phyloP scores from a whole-genome alignment of 2,797 vertebrate genomes.

The Neosilurus hyrtlii region DNA sequence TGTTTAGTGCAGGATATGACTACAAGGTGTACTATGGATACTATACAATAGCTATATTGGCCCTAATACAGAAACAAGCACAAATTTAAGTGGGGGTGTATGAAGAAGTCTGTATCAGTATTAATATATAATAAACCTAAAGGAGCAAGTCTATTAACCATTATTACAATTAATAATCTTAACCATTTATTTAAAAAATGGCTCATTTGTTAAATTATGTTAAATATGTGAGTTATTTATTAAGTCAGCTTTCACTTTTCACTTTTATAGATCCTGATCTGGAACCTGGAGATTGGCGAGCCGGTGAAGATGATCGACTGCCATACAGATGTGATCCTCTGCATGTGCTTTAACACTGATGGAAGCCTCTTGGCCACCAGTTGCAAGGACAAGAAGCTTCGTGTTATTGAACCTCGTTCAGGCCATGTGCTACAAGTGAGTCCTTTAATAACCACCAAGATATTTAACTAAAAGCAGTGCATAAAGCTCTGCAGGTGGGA shows the following conservation, averaged over 20 bases:
- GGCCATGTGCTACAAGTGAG: conserved; percentile 89
- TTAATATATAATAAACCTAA: neutral
- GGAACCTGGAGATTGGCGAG: conserved; percentile 95
- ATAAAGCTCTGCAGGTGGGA: too few species aligned
- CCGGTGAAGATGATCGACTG: conserved; percentile 99
- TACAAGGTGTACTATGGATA: conserved; percentile 82
- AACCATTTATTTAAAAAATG: neutral
- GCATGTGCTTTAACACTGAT: conserved; percentile 94
- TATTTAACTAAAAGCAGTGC: neutral
- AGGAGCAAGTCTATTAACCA: neutral
- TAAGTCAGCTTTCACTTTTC: neutral
- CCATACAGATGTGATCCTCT: conserved; percentile 93
- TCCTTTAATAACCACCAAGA: neutral
- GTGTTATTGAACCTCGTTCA: conserved; percentile 91
- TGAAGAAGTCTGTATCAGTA: neutral
- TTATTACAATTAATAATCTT: too few species aligned
- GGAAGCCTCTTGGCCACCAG: conserved; percentile 93
- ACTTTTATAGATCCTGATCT: conserved; percentile 88
- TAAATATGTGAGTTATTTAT: neutral
- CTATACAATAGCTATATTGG: neutral
- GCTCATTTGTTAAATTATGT: neutral
- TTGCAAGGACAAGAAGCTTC: conserved; percentile 94
- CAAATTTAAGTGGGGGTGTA: conserved; percentile 4
- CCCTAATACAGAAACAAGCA: neutral
- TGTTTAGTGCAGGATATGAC: conserved; percentile 96